phyloP scores from a whole-genome alignment of 2,797 vertebrate species.

The Lepidocolaptes lacrymiger region DNA sequence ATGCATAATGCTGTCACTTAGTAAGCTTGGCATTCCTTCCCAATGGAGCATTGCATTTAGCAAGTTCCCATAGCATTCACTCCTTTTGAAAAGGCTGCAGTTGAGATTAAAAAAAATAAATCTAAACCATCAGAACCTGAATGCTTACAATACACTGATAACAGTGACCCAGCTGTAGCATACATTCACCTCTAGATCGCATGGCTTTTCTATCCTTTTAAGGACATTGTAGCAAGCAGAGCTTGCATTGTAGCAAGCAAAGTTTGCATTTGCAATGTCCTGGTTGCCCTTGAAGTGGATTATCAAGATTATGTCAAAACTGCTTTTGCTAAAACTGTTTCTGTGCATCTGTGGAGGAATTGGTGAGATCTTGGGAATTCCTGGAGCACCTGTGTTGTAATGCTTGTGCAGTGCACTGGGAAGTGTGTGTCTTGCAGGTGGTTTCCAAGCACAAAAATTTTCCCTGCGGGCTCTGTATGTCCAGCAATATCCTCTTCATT shows the following conservation, averaged over 20 bases:
- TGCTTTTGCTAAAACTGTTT: background rate
- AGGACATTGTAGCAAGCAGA: background rate
- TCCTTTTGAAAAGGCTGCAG: background rate
- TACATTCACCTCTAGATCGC: background rate
- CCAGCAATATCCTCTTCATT: background rate
- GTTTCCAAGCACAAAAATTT: background rate
- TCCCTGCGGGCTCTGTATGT: background rate
- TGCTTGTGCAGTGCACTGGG: background rate
- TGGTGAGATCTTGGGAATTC: background rate
- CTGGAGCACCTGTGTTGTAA: background rate
- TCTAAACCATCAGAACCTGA: background rate
- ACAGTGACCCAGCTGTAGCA: background rate
- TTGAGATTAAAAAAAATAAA: background rate
- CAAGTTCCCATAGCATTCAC: background rate
- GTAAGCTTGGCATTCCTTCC: background rate
- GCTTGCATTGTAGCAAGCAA: background rate
- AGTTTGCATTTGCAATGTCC: background rate
- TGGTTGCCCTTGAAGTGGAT: background rate
- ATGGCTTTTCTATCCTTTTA: background rate
- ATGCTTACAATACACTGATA: background rate
- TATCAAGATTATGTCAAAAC: background rate
- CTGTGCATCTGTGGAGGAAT: background rate
- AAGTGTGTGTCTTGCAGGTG: background rate
- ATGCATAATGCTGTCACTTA: slow-evolving; percentile 24
- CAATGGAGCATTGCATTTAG: background rate